Conservation (phyloP, 2,113 vertebrate species). For the Pipa parva region DNA sequence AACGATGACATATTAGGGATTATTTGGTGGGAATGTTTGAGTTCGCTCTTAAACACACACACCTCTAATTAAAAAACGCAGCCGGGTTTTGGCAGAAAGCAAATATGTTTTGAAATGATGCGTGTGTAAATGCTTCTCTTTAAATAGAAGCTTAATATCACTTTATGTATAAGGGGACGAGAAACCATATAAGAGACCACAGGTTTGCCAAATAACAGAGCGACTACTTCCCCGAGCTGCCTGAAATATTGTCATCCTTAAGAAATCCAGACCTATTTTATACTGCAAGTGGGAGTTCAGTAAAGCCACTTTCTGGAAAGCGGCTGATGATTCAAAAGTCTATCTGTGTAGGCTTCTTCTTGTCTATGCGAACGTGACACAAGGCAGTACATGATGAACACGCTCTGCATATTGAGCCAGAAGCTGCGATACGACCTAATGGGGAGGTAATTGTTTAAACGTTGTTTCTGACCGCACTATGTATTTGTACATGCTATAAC, state of each 20-base stretch:
- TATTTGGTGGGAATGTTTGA: conserved; percentile 4
- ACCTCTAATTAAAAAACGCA: conserved; percentile 10
- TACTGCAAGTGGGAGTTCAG: conserved; percentile 25
- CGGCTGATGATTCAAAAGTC: neutral
- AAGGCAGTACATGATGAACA: conserved; percentile 18
- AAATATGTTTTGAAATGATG: neutral
- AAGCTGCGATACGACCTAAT: conserved; percentile 13
- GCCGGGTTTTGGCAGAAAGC: neutral
- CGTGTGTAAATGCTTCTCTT: neutral
- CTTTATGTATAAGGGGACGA: neutral
- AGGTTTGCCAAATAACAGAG: neutral
- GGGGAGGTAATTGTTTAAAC: conserved; percentile 22
- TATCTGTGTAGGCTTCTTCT: neutral
- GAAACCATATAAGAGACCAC: neutral
- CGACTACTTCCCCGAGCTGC: neutral
- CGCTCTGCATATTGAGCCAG: conserved; percentile 21
- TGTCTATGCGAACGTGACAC: neutral
- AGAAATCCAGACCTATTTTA: neutral
- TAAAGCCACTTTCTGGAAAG: conserved; percentile 24
- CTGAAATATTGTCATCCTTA: neutral
- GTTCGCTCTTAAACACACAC: neutral
- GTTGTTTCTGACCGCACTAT: no score
- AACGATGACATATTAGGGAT: neutral
- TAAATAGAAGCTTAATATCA: neutral
- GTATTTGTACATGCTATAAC: no score